Evolutionary conservation across 2,113 vertebrate genomes (phyloP).

Genomic region (Clarias gariepinus): DNA sequence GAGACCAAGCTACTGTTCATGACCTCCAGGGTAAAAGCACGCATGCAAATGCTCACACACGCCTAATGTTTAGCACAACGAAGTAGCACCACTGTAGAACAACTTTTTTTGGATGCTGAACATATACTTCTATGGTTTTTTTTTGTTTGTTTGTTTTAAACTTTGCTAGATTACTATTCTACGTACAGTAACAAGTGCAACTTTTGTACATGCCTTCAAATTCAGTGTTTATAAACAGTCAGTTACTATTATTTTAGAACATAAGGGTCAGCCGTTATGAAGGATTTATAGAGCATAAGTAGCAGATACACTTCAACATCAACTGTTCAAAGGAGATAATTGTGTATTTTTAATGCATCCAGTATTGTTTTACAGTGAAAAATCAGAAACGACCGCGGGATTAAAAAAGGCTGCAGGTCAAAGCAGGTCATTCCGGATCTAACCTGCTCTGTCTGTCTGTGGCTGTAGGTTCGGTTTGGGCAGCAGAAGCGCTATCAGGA

Average conservation of each 20-base stretch:
- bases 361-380: too few relatives aligned
- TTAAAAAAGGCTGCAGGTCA: too few relatives aligned
- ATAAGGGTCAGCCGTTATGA: too few relatives aligned
- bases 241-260: too few relatives aligned
- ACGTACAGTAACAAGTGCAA: neutral
- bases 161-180: neutral
- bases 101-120: neutral
- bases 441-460: too few relatives aligned
- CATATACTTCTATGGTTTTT: neutral
- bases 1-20: conserved; percentile 98
- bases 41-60: neutral
- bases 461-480: conserved; percentile 85
- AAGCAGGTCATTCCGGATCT: neutral
- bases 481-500: conserved; percentile 98
- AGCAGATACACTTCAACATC: too few relatives aligned
- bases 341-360: too few relatives aligned
- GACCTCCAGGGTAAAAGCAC: conserved; percentile 84
- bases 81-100: neutral
- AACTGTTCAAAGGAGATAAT: too few relatives aligned
- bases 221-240: too few relatives aligned
- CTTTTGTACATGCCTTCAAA: too few relatives aligned
- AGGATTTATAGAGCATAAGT: too few relatives aligned
- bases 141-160: neutral
- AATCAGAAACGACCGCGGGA: too few relatives aligned
- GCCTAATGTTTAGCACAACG: neutral